Evolutionary conservation across 2,888 invertebrate genomes (phyloP).

Genomic region (Heliconius erato): DNA sequence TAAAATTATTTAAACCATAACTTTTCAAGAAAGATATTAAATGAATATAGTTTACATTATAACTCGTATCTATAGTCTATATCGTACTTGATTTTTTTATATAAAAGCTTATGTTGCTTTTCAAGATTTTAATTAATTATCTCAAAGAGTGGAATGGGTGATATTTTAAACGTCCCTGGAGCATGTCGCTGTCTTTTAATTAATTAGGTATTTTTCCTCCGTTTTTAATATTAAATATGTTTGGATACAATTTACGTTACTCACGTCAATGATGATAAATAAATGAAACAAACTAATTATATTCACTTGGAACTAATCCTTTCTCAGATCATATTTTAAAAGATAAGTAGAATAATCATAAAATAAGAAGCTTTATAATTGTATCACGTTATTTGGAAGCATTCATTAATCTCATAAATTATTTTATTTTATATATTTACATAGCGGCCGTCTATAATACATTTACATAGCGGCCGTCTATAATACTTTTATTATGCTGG

Average conservation of each 20-base stretch:
- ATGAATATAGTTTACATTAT: not conserved
- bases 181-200: constrained; percentile 14
- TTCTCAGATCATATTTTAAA: too few relatives aligned
- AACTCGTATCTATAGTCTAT: not conserved
- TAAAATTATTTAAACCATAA: not conserved
- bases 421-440: too few relatives aligned
- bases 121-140: constrained; percentile 30
- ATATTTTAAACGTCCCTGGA: constrained; percentile 33
- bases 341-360: too few relatives aligned
- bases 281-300: not conserved
- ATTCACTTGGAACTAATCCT: too few relatives aligned
- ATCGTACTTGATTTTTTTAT: constrained; percentile 5
- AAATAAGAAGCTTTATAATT: too few relatives aligned
- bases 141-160: not conserved
- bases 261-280: not conserved
- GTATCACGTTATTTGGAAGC: too few relatives aligned
- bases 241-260: not conserved
- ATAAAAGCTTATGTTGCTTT: constrained; percentile 19
- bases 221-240: not conserved
- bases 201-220: constrained; percentile 21
- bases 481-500: too few relatives aligned
- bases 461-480: too few relatives aligned
- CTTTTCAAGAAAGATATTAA: not conserved
- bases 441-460: too few relatives aligned
- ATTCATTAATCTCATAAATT: too few relatives aligned